A percentile compares a stretch with the other conserved stretches of the same genome.
phyloP scores from a whole-genome alignment of 2,113 vertebrate genomes.

The Sorex fumeus region DNA sequence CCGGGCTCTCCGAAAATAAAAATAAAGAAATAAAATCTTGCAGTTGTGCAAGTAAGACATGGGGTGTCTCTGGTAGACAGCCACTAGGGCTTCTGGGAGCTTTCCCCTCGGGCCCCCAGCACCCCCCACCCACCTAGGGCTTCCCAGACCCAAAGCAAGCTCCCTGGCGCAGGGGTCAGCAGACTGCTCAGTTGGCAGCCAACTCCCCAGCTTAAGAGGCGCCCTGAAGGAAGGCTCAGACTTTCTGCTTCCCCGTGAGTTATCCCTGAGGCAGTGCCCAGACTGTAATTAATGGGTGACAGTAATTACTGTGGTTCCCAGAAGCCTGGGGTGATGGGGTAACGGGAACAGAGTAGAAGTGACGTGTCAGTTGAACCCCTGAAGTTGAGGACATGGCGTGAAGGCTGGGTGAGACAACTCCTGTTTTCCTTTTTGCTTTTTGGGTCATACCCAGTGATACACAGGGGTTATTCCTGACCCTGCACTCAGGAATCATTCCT shows the following conservation, averaged over 20 bases:
- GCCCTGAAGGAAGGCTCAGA: neutral
- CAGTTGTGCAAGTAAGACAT: too few relatives aligned
- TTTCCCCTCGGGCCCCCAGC: neutral
- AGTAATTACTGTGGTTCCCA: neutral
- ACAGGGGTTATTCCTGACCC: too few relatives aligned
- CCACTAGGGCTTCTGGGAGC: too few relatives aligned
- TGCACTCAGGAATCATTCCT: too few relatives aligned
- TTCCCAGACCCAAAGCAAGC: neutral
- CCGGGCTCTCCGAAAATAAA: too few relatives aligned
- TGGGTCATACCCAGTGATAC: too few relatives aligned
- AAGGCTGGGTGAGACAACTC: neutral
- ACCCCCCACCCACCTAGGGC: neutral
- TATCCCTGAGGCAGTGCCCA: neutral
- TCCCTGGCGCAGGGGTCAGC: neutral
- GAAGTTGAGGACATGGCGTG: neutral
- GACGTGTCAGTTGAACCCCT: neutral
- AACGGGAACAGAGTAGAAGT: neutral
- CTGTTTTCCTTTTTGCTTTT: neutral
- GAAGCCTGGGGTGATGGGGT: neutral
- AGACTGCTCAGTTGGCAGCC: neutral
- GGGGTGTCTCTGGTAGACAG: too few relatives aligned
- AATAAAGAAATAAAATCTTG: too few relatives aligned
- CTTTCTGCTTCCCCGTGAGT: neutral
- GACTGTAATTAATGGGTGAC: neutral
- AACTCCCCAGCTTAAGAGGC: neutral